These are phyloP conservation scores for Invenusta paracnida DNA, from an alignment of 2,888 invertebrate species.

Conservation along the genomic window DNA sequence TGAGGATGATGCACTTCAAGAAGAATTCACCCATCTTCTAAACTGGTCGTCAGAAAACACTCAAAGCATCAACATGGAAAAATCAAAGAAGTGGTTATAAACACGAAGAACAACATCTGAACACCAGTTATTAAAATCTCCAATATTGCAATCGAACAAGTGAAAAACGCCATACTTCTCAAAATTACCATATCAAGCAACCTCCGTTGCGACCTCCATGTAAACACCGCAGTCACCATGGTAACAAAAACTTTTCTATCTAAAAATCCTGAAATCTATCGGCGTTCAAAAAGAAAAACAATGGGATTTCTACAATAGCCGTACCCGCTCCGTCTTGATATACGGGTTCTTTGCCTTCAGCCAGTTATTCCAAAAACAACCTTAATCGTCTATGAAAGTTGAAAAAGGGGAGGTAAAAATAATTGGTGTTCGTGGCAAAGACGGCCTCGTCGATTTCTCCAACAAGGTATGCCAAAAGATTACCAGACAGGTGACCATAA, in stretches of 20 bases:
- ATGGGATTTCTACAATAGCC: too few species aligned
- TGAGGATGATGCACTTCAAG: neutral
- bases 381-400: too few species aligned
- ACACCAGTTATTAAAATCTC: conserved; percentile 2
- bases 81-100: conserved; percentile 19
- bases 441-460: neutral
- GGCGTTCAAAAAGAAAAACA: too few species aligned
- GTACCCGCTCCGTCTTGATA: too few species aligned
- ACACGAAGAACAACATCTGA: neutral
- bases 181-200: neutral
- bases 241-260: neutral
- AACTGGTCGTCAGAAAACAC: conserved; percentile 23
- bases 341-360: too few species aligned
- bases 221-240: neutral
- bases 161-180: neutral
- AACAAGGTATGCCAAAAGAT: neutral
- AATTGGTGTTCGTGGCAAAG: neutral
- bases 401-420: too few species aligned
- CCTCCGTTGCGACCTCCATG: neutral
- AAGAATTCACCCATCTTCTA: conserved; percentile 17
- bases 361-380: too few species aligned
- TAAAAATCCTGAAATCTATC: too few species aligned
- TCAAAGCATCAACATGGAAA: conserved; percentile 6
- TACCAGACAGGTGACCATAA: neutral
- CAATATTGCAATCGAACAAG: conserved; percentile 9